Evolutionary conservation across 2,888 invertebrate genomes (phyloP).

Genomic region (Troides helena): DNA sequence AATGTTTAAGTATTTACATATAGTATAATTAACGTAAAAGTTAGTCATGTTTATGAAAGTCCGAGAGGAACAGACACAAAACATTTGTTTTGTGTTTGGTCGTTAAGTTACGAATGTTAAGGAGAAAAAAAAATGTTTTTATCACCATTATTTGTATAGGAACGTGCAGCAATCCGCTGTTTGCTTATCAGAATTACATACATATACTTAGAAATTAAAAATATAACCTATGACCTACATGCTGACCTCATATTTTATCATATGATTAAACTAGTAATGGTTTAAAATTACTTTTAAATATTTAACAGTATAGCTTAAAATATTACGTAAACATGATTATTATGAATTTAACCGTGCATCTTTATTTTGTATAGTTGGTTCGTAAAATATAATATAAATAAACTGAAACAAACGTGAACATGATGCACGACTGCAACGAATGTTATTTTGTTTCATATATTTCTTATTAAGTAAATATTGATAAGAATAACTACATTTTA

Average conservation of each 20-base stretch:
- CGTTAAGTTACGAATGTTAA: no score
- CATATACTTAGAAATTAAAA: no score
- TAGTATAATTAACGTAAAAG: no score
- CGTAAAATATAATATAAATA: not conserved
- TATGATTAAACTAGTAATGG: not conserved
- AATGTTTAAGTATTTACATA: no score
- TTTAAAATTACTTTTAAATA: not conserved
- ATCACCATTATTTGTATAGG: no score
- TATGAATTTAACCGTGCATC: not conserved
- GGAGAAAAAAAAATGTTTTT: no score
- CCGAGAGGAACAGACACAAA: no score
- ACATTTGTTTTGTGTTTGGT: no score
- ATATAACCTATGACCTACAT: not conserved
- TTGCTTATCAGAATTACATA: no score
- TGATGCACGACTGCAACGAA: not conserved
- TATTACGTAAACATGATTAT: not conserved
- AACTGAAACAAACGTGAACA: not conserved
- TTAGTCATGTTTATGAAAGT: no score
- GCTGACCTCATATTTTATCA: not conserved
- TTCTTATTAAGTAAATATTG: not conserved
- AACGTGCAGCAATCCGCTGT: no score
- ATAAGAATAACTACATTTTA: not conserved
- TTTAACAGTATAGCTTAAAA: not conserved
- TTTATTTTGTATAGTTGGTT: not conserved
- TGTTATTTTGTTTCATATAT: not conserved